Base-by-base conservation (phyloP, 2,113 vertebrate genomes). In the Heloderma charlesbogerti region DNA sequence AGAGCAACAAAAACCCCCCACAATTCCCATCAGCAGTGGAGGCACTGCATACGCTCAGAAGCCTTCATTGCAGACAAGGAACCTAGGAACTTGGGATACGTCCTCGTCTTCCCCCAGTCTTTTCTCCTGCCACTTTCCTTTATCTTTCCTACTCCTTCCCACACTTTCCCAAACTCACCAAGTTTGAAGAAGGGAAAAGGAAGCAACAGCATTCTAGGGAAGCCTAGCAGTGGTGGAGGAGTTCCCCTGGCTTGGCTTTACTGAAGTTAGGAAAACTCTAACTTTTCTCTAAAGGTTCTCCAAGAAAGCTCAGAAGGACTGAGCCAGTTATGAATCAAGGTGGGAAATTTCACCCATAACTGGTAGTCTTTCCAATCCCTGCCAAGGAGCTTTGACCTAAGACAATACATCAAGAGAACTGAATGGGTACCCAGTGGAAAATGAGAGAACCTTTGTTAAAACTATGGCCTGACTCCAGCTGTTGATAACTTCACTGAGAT, bases 401-500 rank as follows among this genome's bases (percentile, higher is more conserved):
- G 34, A 43, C 67, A 86, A 48, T 13, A 10, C 31, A 4, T 51
- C 29, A 54, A 37, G 9, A 40, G 9, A 57, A 87, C 6, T 54
- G n/a, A 25, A 6, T 57, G 6, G 20, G 40, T 45, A 34, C 40
- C 16, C 6, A 1, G 40, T 25, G 5, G 51, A 34, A 57, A 75
- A 43, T 60, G 37, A 78, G 54, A 15, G n/a, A 12, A 57, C 25
- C 13, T 54, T 40, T 16, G 25, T 29, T 54, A 78, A 75, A 78
- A 37, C 51, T 18, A 25, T 54, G 40, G n/a, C 43, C 22, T 63
- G 25, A 57, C n/a, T 6, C 6, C 71, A 45, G n/a, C 18, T 43
- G 74, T 51, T 51, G 82, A 84, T 88, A 89, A 48, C 43, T 93
- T 93, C 90, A 93, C 74, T 93, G 69, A 86, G 86, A 63, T 2